Evolutionary conservation across 2,888 invertebrate genomes (phyloP).

Genomic region (Nematopogon swammerdamellus): DNA sequence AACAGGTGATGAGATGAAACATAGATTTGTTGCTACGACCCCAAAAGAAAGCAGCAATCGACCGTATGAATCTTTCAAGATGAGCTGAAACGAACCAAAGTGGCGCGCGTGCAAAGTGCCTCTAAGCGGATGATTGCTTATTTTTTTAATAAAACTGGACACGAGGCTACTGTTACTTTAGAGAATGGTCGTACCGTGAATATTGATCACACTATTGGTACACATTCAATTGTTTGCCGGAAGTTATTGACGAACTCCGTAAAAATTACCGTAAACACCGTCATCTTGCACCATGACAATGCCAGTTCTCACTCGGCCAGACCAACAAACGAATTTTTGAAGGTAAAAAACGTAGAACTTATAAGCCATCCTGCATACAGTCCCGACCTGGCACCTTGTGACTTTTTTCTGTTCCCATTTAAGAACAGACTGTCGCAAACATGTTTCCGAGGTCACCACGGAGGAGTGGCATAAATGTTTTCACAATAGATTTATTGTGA

Average conservation of each 20-base stretch:
- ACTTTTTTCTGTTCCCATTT: constrained; percentile 4
- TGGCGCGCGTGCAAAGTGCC: not conserved
- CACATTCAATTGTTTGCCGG: constrained; percentile 3
- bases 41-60: constrained; percentile 3
- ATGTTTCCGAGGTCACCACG: too few relatives aligned
- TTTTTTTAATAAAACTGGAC: constrained; percentile 3
- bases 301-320: constrained; percentile 1
- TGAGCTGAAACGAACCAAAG: not conserved
- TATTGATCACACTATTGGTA: constrained; percentile 2
- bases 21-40: constrained; percentile 3
- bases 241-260: constrained; percentile 2
- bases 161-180: constrained; percentile 1
- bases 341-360: constrained; percentile 1
- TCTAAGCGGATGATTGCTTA: constrained; percentile 3
- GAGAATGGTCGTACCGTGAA: constrained; percentile 3
- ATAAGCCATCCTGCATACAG: constrained; percentile 2
- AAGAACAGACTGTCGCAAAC: constrained; percentile 4
- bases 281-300: constrained; percentile 1
- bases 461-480: too few relatives aligned
- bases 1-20: not conserved
- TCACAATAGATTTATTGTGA: too few relatives aligned
- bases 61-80: constrained; percentile 3
- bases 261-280: constrained; percentile 1
- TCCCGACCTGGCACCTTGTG: constrained; percentile 1
- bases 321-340: constrained; percentile 1